These are phyloP conservation scores for Tenualosa ilisha DNA, from an alignment of 2,797 vertebrate genomes.

Conservation along the genomic window DNA sequence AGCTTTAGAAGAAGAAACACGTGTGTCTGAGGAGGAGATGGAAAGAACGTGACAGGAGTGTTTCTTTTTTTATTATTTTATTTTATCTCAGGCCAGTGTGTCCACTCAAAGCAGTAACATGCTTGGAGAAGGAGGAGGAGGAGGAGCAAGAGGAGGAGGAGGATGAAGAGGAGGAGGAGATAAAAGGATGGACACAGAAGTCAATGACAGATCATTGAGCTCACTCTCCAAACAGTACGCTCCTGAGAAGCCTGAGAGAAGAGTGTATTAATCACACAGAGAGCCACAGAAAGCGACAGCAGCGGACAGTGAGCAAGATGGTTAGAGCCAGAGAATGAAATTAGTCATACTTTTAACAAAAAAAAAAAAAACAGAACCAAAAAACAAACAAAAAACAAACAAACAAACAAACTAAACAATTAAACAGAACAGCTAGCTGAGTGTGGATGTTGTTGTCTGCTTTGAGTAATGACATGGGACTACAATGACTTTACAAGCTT, in stretches of 20 bases:
- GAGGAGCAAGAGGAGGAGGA: constrained; percentile 74
- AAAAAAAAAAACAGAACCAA: constrained; percentile 65
- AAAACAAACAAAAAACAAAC: constrained; percentile 68
- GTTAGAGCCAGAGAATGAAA: constrained; percentile 61
- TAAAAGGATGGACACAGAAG: constrained; percentile 77
- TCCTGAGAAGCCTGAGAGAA: constrained; percentile 81
- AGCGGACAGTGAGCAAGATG: constrained; percentile 77
- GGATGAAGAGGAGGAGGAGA: constrained; percentile 50
- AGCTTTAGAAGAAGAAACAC: not conserved
- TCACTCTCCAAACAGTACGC: constrained; percentile 75
- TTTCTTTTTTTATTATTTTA: constrained; percentile 34
- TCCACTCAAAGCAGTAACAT: constrained; percentile 95
- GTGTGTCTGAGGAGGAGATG: constrained; percentile 75
- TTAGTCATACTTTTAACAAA: constrained; percentile 60
- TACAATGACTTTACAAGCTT: constrained; percentile 40
- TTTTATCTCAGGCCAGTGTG: constrained; percentile 81
- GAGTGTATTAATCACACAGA: constrained; percentile 77
- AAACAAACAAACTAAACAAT: constrained; percentile 64
- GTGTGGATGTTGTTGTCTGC: constrained; percentile 77
- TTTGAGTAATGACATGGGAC: constrained; percentile 86
- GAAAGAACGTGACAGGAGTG: constrained; percentile 61
- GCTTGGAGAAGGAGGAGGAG: constrained; percentile 80
- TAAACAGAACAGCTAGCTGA: constrained; percentile 72
- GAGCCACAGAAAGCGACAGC: constrained; percentile 38
- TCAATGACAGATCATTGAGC: constrained; percentile 85